Percentiles rank a stretch among this genome's conserved stretches.
Evolutionary conservation across 2,113 vertebrate species (phyloP).

Genomic region (Corvus moneduloides): DNA sequence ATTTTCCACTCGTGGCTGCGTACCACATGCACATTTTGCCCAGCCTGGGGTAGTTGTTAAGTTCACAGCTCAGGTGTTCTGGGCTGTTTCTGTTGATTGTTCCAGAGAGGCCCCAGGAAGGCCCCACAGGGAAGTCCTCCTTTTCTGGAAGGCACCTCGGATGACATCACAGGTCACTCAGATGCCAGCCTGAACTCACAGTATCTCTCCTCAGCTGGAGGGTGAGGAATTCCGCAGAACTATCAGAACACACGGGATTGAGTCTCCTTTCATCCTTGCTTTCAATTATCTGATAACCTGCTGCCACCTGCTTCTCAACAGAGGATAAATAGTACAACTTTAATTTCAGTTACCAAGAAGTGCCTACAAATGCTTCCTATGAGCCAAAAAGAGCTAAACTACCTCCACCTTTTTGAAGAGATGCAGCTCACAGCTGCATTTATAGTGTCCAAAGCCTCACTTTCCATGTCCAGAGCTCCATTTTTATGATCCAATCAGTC

Average conservation of each 20-base stretch:
- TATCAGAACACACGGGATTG: neutral
- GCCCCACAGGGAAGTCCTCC: neutral
- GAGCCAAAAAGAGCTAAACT: neutral
- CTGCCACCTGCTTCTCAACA: neutral
- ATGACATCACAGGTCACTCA: neutral
- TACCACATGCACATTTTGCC: neutral
- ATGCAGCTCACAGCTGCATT: neutral
- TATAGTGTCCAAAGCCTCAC: neutral
- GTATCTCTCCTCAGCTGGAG: neutral
- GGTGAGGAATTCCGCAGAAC: neutral
- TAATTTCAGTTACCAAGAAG: neutral
- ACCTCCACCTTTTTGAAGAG: neutral
- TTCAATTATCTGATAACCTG: neutral
- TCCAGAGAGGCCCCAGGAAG: neutral
- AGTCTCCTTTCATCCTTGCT: neutral
- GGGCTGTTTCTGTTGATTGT: neutral
- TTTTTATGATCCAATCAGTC: neutral
- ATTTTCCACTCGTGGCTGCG: neutral
- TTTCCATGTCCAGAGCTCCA: neutral
- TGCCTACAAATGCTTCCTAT: neutral
- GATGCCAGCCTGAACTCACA: neutral
- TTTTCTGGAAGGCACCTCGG: neutral
- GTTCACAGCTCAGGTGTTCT: neutral
- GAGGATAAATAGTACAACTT: neutral
- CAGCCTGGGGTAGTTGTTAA: neutral